Evolutionary conservation across 2,113 vertebrate species (phyloP).

Genomic region (Mastomys natalensis): DNA sequence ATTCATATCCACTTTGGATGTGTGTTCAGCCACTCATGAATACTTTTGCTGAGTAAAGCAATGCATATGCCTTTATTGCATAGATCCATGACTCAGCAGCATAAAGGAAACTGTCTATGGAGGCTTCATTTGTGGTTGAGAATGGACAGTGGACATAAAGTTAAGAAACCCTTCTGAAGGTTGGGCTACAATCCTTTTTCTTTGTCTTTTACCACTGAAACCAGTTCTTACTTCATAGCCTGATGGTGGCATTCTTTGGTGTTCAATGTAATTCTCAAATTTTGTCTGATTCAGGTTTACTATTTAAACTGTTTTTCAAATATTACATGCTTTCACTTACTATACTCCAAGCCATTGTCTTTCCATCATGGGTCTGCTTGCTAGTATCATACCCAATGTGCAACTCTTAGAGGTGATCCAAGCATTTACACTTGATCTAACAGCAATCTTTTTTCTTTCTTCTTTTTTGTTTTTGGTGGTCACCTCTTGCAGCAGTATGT

Average conservation of each 20-base stretch:
- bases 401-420: not conserved
- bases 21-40: conserved; percentile 50
- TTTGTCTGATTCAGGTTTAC: not conserved
- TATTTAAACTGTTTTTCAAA: not conserved
- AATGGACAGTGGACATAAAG: not conserved
- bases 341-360: not conserved
- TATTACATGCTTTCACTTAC: not conserved
- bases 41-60: conserved; percentile 61
- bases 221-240: not conserved
- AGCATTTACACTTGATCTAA: not conserved
- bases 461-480: not conserved
- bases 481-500: not conserved
- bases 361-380: not conserved
- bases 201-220: not conserved
- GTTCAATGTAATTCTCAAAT: not conserved
- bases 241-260: not conserved
- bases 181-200: not conserved
- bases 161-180: conserved; percentile 4
- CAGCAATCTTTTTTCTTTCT: not conserved
- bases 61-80: not conserved
- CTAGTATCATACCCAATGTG: not conserved
- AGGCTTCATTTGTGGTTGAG: not conserved
- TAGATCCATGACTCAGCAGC: conserved; percentile 33
- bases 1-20: conserved; percentile 64
- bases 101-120: conserved; percentile 10